Evolutionary conservation across 2,113 vertebrate species (phyloP).

Genomic region (Sapajus apella): DNA sequence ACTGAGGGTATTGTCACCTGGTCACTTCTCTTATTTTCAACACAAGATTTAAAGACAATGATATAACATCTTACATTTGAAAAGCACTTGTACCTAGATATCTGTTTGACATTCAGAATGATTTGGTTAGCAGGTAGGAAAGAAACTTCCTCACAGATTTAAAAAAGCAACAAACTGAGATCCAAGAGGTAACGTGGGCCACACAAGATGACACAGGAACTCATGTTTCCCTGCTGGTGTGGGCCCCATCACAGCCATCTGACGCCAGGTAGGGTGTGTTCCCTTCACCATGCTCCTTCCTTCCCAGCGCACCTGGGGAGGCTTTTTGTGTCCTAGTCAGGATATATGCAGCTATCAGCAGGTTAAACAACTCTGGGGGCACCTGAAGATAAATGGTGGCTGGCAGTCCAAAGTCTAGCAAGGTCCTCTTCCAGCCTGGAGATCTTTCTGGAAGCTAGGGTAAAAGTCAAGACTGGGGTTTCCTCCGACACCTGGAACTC

Average conservation of each 20-base stretch:
- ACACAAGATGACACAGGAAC: background rate
- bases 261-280: background rate
- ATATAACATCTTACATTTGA: background rate
- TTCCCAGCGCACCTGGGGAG: background rate
- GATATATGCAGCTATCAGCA: background rate
- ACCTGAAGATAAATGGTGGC: background rate
- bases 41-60: background rate
- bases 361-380: background rate
- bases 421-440: background rate
- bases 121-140: background rate
- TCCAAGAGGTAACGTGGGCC: background rate
- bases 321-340: background rate
- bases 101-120: background rate
- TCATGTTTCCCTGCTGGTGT: background rate
- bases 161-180: background rate
- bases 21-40: background rate
- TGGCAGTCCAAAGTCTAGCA: background rate
- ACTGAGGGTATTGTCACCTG: background rate
- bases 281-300: background rate
- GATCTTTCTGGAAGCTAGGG: background rate
- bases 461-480: background rate
- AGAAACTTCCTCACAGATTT: background rate
- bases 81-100: background rate
- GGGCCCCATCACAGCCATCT: background rate
- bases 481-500: background rate